These are phyloP conservation scores for Apostichopus japonicus DNA, from an alignment of 35 echinoderm and acorn worm genomes.

Conservation along the genomic window DNA sequence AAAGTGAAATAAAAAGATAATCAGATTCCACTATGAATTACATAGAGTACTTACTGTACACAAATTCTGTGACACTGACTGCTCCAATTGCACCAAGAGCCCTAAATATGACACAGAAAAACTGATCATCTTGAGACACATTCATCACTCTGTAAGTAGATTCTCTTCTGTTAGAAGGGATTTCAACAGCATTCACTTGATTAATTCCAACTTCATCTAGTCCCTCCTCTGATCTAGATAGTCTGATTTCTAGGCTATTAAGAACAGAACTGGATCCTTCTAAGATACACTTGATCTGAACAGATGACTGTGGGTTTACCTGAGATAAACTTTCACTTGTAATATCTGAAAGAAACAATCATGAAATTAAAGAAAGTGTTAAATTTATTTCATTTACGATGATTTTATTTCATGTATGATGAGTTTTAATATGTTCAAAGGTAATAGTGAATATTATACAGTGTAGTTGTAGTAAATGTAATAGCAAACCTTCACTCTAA, in stretches of 20 bases:
- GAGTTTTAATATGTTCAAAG: no score
- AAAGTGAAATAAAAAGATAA: not conserved
- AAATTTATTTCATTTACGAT: no score
- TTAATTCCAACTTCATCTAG: not conserved
- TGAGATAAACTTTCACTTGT: no score
- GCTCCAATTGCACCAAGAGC: not conserved
- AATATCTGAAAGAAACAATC: no score
- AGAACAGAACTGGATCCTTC: no score
- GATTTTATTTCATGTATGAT: no score
- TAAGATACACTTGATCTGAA: no score
- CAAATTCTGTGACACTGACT: not conserved
- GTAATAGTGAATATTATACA: no score
- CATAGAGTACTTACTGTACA: not conserved
- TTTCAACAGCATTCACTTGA: not conserved
- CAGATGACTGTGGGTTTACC: no score
- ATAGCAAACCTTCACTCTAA: no score
- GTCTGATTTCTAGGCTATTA: not conserved
- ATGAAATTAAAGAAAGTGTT: no score
- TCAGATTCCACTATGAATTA: not conserved
- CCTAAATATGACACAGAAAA: not conserved
- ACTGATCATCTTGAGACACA: slow-evolving; percentile 24
- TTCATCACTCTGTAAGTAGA: not conserved
- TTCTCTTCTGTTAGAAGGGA: not conserved
- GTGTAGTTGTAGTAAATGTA: no score
- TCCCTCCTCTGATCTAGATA: not conserved